Conservation (phyloP, 2,113 vertebrate genomes). For the Dicerorhinus sumatrensis region DNA sequence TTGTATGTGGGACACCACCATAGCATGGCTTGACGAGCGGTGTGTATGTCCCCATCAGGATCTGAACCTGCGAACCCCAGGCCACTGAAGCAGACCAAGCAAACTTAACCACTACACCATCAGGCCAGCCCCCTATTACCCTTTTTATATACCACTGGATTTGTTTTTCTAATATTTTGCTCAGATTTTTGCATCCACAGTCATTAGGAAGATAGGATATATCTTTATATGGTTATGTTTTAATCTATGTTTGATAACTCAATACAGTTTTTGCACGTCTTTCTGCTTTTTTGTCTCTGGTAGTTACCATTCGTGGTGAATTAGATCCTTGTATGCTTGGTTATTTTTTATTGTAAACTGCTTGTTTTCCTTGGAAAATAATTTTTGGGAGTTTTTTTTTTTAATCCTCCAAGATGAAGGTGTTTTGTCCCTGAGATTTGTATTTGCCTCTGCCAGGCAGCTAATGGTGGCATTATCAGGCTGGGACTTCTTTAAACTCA, state of each 20-base stretch:
- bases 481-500: neutral
- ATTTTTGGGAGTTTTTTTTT: neutral
- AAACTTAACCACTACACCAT: no score
- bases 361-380: neutral
- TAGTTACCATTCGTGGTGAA: neutral
- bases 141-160: neutral
- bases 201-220: neutral
- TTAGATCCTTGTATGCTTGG: neutral
- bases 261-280: neutral
- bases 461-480: neutral
- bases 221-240: neutral
- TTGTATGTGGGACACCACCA: no score
- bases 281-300: neutral
- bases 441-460: neutral
- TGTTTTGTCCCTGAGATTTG: neutral
- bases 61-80: no score
- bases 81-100: no score
- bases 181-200: neutral
- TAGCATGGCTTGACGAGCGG: no score
- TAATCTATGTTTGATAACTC: neutral
- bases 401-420: neutral
- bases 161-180: neutral
- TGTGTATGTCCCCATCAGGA: no score
- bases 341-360: neutral
- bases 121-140: no score